Base-by-base conservation (phyloP, 2,113 vertebrate genomes). In the Mirounga angustirostris region DNA sequence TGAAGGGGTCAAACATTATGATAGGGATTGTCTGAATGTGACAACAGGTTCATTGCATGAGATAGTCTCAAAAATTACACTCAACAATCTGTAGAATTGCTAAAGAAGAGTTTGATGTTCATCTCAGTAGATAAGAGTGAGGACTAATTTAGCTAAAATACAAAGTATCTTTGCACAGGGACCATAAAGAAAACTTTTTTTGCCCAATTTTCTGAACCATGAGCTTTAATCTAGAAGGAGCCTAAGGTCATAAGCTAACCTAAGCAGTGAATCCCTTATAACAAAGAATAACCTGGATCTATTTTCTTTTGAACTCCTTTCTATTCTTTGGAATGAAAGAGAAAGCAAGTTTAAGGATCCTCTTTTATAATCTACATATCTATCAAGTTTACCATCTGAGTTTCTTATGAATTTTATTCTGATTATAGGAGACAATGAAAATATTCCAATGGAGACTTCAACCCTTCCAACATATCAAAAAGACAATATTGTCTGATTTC, bases 361-460 rank as follows among this genome's bases (percentile, higher is more conserved):
- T 69, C 50, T 12, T 89, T 87, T 58, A 59, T 24, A 69, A 0
- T 11, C 59, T 92, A 8, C 7, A 19, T 86, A 22, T 56, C 61
- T 96, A 30, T 91, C 63, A 74, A 92, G 22, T 7, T 56, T 89
- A 93, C 81, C 65, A 30, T 59, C 28, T 81, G 43, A 89, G 13
- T 85, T 96, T 91, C 76, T 84, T 91, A 85, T 36, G 92, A 93
- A 71, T 91, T 95, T 95, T 84, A 65, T 58, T 84, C n/a, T 85
- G 26, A 28, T 74, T 85, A 46, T 54, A 73, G 24, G 33, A 95
- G 58, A 95, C 30, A 81, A 58, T 33, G 65, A 76, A 94, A 33
- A 63, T 7, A 61, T 82, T 82, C 26, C 30, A 95, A 22, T 9
- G 18, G 50, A 91, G 4, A 83, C 12, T 50, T 84, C 59, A 95